Conservation (phyloP, 2,113 vertebrate species). For the Brachyhypopomus occidentalis region DNA sequence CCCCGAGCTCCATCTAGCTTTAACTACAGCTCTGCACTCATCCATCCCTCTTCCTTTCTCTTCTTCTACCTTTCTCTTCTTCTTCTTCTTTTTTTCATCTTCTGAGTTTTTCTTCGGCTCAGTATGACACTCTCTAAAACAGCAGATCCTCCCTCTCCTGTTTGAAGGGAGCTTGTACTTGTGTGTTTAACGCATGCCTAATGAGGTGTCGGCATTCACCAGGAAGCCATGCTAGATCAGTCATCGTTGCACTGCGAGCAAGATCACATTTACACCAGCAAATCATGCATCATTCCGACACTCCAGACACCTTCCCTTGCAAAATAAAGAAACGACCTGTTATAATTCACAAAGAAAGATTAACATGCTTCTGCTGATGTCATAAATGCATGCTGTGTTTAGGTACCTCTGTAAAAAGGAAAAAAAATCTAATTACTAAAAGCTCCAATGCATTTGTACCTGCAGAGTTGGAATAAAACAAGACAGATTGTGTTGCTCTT, state of each 20-base stretch:
- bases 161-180: constrained; percentile 60
- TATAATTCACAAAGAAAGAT: constrained; percentile 63
- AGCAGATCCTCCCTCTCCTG: constrained; percentile 47
- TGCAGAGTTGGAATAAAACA: constrained; percentile 58
- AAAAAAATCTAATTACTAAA: constrained; percentile 60
- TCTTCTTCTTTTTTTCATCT: constrained; percentile 50
- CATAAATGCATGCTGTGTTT: constrained; percentile 65
- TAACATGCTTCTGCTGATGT: constrained; percentile 72
- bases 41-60: constrained; percentile 49
- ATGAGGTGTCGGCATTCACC: constrained; percentile 62
- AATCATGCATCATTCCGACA: constrained; percentile 66
- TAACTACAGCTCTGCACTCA: constrained; percentile 54
- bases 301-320: constrained; percentile 56
- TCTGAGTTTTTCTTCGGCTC: constrained; percentile 39
- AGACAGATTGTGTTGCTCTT: constrained; percentile 73
- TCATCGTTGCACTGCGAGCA: constrained; percentile 58
- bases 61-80: constrained; percentile 20
- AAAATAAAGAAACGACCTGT: constrained; percentile 45
- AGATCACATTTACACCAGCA: constrained; percentile 57
- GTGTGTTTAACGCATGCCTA: constrained; percentile 72
- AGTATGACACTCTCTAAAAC: constrained; percentile 35
- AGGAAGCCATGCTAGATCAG: constrained; percentile 62
- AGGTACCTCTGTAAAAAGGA: constrained; percentile 51
- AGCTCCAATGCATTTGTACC: constrained; percentile 40
- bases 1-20: constrained; percentile 62